These are phyloP conservation scores for Lycocerus yunnanus DNA, from an alignment of 2,888 invertebrate species.

Conservation along the genomic window DNA sequence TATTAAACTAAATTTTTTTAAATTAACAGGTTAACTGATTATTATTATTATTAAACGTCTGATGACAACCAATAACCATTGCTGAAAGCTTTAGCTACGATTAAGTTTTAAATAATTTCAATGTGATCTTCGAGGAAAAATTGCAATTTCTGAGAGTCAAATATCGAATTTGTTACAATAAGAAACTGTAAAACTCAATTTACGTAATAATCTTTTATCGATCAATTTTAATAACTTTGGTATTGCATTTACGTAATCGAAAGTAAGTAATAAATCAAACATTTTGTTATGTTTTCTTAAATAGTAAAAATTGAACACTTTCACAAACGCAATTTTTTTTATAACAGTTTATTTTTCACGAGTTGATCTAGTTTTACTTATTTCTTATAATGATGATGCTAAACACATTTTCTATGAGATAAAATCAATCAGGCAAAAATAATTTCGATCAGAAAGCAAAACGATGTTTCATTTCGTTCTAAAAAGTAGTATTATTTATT, in stretches of 20 bases:
- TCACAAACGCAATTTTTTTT: not conserved
- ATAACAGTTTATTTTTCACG: not conserved
- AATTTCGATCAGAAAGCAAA: constrained; percentile 2
- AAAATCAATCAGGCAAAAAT: constrained; percentile 5
- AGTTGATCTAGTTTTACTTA: not conserved
- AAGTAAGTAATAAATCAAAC: not conserved
- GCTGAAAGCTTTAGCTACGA: too few relatives aligned
- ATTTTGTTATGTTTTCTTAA: not conserved
- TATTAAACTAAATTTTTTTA: too few relatives aligned
- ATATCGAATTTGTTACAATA: not conserved
- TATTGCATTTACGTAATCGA: not conserved
- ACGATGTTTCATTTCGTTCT: not conserved
- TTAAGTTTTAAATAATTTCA: not conserved
- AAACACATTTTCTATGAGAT: not conserved
- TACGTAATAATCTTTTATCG: not conserved
- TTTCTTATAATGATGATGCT: not conserved
- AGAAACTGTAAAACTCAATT: too few relatives aligned
- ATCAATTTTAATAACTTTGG: not conserved
- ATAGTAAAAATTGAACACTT: not conserved
- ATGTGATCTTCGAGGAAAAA: not conserved
- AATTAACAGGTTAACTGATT: too few relatives aligned
- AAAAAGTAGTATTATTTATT: not conserved
- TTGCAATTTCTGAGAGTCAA: not conserved
- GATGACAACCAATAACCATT: too few relatives aligned
- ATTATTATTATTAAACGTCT: too few relatives aligned